Evolutionary conservation across 2,113 vertebrate genomes (phyloP), one percentile per base, ranked within the genome.

Genomic region (Carollia perspicillata): DNA sequence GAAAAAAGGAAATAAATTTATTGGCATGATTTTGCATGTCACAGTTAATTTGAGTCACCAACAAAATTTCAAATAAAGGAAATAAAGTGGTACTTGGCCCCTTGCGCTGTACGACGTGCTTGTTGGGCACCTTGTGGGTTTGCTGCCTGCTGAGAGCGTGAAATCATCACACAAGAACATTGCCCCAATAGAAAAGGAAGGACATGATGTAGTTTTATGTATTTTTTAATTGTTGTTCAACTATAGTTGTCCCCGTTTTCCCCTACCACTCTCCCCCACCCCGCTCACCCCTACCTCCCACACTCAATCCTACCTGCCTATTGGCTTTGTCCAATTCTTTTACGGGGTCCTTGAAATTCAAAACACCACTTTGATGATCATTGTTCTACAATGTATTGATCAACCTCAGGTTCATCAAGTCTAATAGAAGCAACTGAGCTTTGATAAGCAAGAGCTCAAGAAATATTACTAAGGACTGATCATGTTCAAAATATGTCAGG

Each of bases 141-240:
- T 98, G 98, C 97, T 99, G 98, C 99, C 98, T 98, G 98, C 97
- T 98, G 98, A 97, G 96, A 98, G 97, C 97, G 98, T 98, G 99
- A 99, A 99, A 99, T 99, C 98, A 99, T 98, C 97, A 95, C 96
- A 98, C 84, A 94, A 98, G 98, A 98, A 98, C 95, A 92, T 96
- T 98, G 98, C 98, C 98, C 99, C 99, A 99, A 99, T 99, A 99
- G 99, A 98, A 98, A 98, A 99, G 98, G 98, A 99, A 99, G 99
- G 98, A 98, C 98, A 99, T 98, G 98, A 98, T 99, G 98, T 98
- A 98, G 98, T 98, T 99, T 99, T 99, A 99, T 60, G 26, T 60
- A 60, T 60, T 60, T 58, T 58, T 60, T 28, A 26, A 28, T 28
- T 60, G 58, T 28, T 60, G 23, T 28, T 28, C 58, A 60, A 60